Conservation (phyloP, 2,797 vertebrate species). For the Spheniscus humboldti region DNA sequence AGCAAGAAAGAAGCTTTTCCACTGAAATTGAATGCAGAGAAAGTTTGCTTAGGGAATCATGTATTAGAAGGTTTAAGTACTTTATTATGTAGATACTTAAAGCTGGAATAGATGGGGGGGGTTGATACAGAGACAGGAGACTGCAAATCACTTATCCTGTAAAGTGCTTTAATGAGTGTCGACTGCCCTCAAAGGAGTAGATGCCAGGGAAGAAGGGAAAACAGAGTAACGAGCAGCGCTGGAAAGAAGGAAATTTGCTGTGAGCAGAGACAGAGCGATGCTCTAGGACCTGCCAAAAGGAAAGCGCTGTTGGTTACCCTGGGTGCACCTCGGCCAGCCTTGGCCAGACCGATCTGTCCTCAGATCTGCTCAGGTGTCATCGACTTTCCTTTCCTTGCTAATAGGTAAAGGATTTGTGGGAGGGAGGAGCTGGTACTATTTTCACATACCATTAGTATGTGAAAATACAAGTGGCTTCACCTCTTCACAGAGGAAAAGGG, state of each 20-base stretch:
- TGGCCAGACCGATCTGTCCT: not conserved
- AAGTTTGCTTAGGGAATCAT: constrained; percentile 26
- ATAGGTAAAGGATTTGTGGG: not conserved
- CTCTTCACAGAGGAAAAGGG: not conserved
- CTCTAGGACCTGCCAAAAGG: not conserved
- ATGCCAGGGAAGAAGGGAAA: not conserved
- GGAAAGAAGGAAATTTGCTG: not conserved
- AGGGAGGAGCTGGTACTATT: not conserved
- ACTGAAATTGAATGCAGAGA: not conserved
- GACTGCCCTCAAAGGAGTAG: not conserved
- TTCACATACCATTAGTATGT: no score
- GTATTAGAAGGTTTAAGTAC: constrained; percentile 16
- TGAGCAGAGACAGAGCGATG: not conserved
- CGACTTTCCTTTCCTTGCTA: not conserved
- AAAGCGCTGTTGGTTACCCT: not conserved
- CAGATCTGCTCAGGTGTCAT: not conserved
- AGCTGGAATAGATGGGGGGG: not conserved
- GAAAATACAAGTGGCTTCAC: not conserved
- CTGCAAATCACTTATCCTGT: constrained; percentile 12
- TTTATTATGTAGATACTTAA: constrained; percentile 17
- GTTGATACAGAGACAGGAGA: not conserved
- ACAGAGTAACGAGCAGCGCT: not conserved
- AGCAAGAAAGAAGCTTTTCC: not conserved
- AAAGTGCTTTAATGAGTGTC: not conserved
- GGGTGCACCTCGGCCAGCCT: not conserved